Evolutionary conservation across 1,140 invertebrate species (phyloP), one percentile per base, ranked within the genome.

Genomic region (Euborellia annulipes): DNA sequence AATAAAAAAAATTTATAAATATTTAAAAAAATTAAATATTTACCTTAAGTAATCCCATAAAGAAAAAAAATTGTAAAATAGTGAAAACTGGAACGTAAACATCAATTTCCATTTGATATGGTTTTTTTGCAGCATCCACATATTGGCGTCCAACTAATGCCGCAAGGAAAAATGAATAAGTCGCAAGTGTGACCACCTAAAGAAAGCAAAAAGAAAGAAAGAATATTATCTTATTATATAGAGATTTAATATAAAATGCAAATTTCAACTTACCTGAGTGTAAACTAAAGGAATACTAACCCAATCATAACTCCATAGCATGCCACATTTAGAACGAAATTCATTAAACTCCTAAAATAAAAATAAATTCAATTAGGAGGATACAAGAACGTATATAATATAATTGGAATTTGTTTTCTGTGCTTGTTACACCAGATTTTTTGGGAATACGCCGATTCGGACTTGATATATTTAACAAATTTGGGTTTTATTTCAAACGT

Each of bases 281-380:
- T 89, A 89, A 19, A 86, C 84, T 32, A 88, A 62, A 14, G 85
- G 85, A 51, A 88, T 79, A 43, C 79, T 85, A 45, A 88, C 81
- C 80, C 83, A 87, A 58, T 89, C 85, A 55, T 81, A 89, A 50
- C 79, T 82, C 71, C 81, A 82, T 42, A 84, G 64, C 44, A 75
- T 58, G 14, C 76, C 77, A 55, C 77, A 81, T 59, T 79, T 78
- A 1, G 69, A 68, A 43, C 78, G 68, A 55, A 78, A 80, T 43
- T 73, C 70, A 54, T 72, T 76, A 46, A 82, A 76, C 59, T 80
- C 75, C 71, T 79, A 55, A 23, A 65, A 62, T 53, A 48, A 50
- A 50, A 44, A n/a, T n/a, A n/a, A n/a, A n/a, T n/a, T n/a, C n/a
- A n/a, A n/a, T n/a, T n/a, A n/a, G n/a, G n/a, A n/a, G n/a, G n/a